Evolutionary conservation across 2,797 vertebrate species (phyloP), one percentile per base, ranked within the genome.

Genomic region (Sebastes iracundus): DNA sequence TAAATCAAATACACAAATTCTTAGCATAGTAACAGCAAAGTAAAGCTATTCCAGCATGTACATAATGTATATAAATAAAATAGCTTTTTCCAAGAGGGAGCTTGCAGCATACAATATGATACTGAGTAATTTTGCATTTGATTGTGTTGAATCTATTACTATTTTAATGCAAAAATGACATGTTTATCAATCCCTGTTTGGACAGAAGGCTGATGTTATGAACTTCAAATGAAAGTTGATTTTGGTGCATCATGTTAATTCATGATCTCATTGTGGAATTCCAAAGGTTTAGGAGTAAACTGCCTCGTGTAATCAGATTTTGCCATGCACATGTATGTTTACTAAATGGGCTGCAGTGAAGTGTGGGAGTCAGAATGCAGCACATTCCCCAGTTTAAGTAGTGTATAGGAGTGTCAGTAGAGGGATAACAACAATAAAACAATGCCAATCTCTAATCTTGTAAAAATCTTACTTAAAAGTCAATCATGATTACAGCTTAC

Each of bases 341-440:
- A 82, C 75, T 65, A 63, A 87, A 91, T 76, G 81, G 61, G 38
- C 69, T 84, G 89, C 63, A 68, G 71, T 70, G 83, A 87, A 58
- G 80, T 89, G 90, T 91, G 80, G 25, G 77, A 83, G 73, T 79
- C 83, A 80, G 79, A 81, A 71, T 67, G 81, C 79, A 81, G 83
- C 59, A 85, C 88, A 92, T 93, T 93, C 92, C 90, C 86, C 72
- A 46, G 49, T 87, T 82, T 61, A 90, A 90, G 77, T 27, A 77
- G 86, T 79, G 85, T 86, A 79, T 53, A 74, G 66, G 72, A 75
- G 53, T 75, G 72, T 87, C 69, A 35, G 72, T 49, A 52, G 22
- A 79, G 74, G 12, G 80, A 89, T 75, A 87, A 90, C 76, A 81
- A 77, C 71, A 83, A 84, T 83, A 88, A 86, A 90, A 80, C 73